These are phyloP conservation scores for Holocentrus rufus DNA, from an alignment of 2,797 vertebrate genomes.

Conservation along the genomic window DNA sequence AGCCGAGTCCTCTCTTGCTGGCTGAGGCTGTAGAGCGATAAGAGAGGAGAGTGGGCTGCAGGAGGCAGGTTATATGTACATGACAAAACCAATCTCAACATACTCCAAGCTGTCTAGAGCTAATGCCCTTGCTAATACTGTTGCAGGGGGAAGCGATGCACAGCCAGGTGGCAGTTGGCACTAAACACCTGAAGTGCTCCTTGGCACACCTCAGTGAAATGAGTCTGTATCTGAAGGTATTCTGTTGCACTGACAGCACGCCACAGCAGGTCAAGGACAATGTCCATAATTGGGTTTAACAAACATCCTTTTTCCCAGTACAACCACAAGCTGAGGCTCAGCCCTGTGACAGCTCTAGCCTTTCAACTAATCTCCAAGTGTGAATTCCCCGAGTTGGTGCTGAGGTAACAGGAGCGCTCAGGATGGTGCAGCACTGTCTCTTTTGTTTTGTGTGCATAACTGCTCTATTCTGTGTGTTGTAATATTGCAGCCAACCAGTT, in stretches of 20 bases:
- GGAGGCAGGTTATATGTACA: constrained; percentile 28
- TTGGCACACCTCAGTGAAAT: constrained; percentile 39
- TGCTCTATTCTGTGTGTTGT: too few relatives aligned
- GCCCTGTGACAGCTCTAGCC: neutral
- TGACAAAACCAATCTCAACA: too few relatives aligned
- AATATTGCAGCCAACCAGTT: too few relatives aligned
- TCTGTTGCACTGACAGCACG: constrained; percentile 56
- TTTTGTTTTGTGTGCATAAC: too few relatives aligned
- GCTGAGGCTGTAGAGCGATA: neutral
- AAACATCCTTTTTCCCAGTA: neutral
- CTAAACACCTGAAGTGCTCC: constrained; percentile 41
- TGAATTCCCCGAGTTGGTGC: too few relatives aligned
- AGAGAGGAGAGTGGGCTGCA: constrained; percentile 22
- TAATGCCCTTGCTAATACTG: constrained; percentile 30
- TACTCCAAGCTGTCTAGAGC: too few relatives aligned
- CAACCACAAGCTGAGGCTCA: neutral
- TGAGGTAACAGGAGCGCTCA: too few relatives aligned
- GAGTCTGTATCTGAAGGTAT: constrained; percentile 31
- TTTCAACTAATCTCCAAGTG: constrained; percentile 22
- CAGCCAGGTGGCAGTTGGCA: constrained; percentile 61
- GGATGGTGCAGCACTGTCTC: too few relatives aligned
- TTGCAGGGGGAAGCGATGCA: constrained; percentile 31
- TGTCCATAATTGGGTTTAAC: constrained; percentile 17
- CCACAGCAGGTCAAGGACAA: constrained; percentile 23
- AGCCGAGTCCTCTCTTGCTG: neutral